A percentile compares a stretch with the other conserved stretches of the same genome.
Conservation (phyloP, 2,797 vertebrate species). For the Lithobates pipiens region DNA sequence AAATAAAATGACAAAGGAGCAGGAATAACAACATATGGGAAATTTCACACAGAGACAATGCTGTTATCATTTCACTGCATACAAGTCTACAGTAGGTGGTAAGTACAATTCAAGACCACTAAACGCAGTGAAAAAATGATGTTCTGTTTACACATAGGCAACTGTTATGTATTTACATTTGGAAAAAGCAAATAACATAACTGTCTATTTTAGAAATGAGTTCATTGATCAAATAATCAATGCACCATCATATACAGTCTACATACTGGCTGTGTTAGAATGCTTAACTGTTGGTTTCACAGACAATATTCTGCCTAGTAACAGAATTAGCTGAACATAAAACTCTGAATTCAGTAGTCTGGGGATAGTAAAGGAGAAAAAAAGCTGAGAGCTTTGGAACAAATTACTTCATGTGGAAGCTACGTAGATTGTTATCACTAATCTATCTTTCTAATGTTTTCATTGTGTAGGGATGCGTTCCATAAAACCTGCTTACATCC, state of each 20-base stretch:
- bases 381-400: neutral
- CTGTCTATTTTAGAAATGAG: neutral
- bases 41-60: neutral
- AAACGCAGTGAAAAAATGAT: neutral
- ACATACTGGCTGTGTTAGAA: neutral
- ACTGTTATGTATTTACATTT: neutral
- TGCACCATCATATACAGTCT: neutral
- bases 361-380: neutral
- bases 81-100: neutral
- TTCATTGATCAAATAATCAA: neutral
- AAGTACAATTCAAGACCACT: neutral
- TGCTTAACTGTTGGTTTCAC: neutral
- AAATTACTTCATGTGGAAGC: neutral
- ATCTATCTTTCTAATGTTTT: neutral
- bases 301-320: neutral
- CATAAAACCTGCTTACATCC: no score
- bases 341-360: neutral
- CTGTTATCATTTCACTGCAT: neutral
- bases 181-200: no score
- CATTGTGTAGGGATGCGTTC: no score
- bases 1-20: constrained; percentile 35
- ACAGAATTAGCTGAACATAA: neutral
- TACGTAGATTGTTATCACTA: neutral
- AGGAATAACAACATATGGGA: neutral
- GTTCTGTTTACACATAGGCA: neutral